These are phyloP conservation scores for Gallinago paraguaiae DNA, from an alignment of 2,113 vertebrate genomes.

Conservation along the genomic window DNA sequence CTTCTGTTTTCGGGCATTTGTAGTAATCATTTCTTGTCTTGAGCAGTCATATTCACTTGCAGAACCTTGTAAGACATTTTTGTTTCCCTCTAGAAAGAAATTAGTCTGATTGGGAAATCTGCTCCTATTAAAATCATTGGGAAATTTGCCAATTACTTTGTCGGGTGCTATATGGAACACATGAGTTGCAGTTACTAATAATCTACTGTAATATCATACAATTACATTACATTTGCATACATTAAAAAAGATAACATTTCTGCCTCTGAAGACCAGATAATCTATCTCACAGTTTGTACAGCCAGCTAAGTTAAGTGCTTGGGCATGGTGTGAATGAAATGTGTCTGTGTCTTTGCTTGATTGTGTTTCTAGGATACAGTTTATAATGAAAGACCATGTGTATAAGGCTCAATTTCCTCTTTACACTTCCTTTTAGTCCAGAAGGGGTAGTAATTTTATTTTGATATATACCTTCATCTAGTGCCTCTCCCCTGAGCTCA, in stretches of 20 bases:
- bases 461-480: not conserved
- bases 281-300: not conserved
- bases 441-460: not conserved
- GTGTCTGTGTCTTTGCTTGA: not conserved
- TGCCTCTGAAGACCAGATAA: slow-evolving; percentile 12
- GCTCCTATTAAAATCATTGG: not conserved
- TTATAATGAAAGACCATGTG: not conserved
- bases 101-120: not conserved
- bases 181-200: slow-evolving; percentile 32
- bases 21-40: not conserved
- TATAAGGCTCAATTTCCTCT: not conserved
- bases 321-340: not conserved
- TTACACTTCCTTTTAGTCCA: not conserved
- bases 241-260: slow-evolving; percentile 25
- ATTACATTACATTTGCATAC: slow-evolving; percentile 24
- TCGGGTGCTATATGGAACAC: not conserved
- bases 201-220: slow-evolving; percentile 12
- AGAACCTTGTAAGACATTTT: not conserved
- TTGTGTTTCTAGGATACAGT: slow-evolving; percentile 15
- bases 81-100: not conserved
- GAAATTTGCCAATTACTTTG: not conserved
- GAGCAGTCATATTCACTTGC: not conserved
- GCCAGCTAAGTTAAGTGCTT: not conserved
- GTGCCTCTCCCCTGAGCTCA: not conserved
- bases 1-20: not conserved